These are phyloP conservation scores for Ceratosolen fusciceps DNA, from an alignment of 1,140 invertebrate species.

Conservation along the genomic window DNA sequence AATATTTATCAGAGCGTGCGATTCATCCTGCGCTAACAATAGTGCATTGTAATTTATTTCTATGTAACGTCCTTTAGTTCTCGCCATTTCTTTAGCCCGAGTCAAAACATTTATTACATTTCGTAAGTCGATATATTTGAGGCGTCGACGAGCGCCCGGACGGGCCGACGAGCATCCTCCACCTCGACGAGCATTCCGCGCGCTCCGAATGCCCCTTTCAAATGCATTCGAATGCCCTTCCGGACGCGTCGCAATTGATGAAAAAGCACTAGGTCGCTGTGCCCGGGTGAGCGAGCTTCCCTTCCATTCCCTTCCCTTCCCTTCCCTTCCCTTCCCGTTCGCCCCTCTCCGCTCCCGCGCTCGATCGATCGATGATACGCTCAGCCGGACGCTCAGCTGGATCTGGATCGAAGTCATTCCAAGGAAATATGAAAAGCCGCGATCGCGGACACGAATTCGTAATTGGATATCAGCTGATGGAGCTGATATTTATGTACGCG, in stretches of 20 bases:
- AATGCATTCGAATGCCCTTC: neutral
- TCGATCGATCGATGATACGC: neutral
- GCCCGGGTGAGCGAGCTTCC: too few species aligned
- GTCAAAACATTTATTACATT: conserved; percentile 38
- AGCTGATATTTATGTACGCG: neutral
- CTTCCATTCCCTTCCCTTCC: too few species aligned
- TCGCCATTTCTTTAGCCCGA: neutral
- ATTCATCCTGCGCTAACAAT: conserved; percentile 46
- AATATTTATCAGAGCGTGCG: conserved; percentile 49
- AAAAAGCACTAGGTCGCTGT: too few species aligned
- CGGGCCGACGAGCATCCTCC: neutral
- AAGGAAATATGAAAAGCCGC: neutral
- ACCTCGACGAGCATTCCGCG: neutral
- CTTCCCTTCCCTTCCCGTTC: too few species aligned
- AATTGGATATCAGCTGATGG: neutral
- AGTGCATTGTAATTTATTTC: conserved; percentile 40
- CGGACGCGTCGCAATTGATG: too few species aligned
- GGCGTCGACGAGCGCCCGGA: neutral
- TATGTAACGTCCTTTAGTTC: conserved; percentile 23
- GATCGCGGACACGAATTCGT: neutral
- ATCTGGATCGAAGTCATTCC: neutral
- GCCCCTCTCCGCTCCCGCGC: too few species aligned
- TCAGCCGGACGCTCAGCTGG: neutral
- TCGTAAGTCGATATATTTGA: conserved; percentile 33
- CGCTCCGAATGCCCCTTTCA: too few species aligned